These are phyloP conservation scores for Penaeus monodon DNA, from an alignment of 2,888 invertebrate genomes.

Conservation along the genomic window DNA sequence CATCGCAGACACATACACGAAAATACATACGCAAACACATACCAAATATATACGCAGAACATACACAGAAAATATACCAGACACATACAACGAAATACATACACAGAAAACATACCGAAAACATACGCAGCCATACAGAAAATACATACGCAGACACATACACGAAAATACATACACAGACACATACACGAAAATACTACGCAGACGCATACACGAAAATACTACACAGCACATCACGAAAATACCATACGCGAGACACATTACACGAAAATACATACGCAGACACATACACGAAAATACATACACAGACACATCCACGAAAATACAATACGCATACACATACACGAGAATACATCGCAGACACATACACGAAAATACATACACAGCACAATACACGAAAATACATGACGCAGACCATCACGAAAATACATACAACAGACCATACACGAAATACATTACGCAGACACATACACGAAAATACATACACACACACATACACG, in stretches of 20 bases:
- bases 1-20: background rate
- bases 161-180: background rate
- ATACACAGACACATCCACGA: too few relatives aligned
- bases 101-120: background rate
- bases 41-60: too few relatives aligned
- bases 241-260: background rate
- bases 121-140: too few relatives aligned
- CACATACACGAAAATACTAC: background rate
- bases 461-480: too few relatives aligned
- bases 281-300: background rate
- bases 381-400: background rate
- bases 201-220: background rate
- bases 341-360: too few relatives aligned
- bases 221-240: background rate
- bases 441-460: too few relatives aligned
- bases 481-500: background rate
- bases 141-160: too few relatives aligned
- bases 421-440: too few relatives aligned
- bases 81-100: background rate
- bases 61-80: too few relatives aligned
- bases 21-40: too few relatives aligned
- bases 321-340: too few relatives aligned
- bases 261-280: background rate
- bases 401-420: too few relatives aligned
- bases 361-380: background rate